Evolutionary conservation across 2,797 vertebrate species (phyloP), one percentile per base, ranked within the genome.

Genomic region (Trematomus bernacchii): DNA sequence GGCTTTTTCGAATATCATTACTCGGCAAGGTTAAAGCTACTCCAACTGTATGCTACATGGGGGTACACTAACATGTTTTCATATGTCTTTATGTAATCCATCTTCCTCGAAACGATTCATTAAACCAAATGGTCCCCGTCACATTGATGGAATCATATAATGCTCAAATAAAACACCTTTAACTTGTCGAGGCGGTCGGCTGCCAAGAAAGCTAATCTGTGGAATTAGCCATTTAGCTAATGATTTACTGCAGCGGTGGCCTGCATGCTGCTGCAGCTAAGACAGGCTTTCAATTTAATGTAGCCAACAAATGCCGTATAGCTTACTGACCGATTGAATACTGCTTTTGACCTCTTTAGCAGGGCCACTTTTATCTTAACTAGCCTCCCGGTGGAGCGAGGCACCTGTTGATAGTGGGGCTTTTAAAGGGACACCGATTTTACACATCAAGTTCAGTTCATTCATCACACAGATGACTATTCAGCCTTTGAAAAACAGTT

Each of bases 101-200:
- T 89, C 87, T 80, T 57, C 70, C 65, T 66, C 12, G 30, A 65
- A 82, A 60, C 27, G 13, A 80, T 81, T 73, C 64, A 88, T 91
- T 81, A 80, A 78, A 85, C 50, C 72, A 74, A 87, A 83, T 77
- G 62, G 77, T 59, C 51, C 46, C 78, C 15, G 71, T 84, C 77
- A 87, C 81, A 60, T 67, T 81, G 83, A 89, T 79, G 67, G 84
- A 88, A 78, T 88, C 80, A 79, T 84, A 82, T 83, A 87, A 90
- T 88, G 79, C 85, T 81, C 83, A 87, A 89, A 79, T 86, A 87
- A 90, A 89, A 89, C 83, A 87, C 75, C 86, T 87, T 85, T 76
- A 89, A 85, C 83, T 86, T 76, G 76, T 80, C 65, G 50, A 33
- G 66, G 65, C 70, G n/a, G 66, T 85, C 19, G 46, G 69, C 75